phyloP scores from a whole-genome alignment of 1,140 invertebrate genomes.

The Drosophila setifemur region DNA sequence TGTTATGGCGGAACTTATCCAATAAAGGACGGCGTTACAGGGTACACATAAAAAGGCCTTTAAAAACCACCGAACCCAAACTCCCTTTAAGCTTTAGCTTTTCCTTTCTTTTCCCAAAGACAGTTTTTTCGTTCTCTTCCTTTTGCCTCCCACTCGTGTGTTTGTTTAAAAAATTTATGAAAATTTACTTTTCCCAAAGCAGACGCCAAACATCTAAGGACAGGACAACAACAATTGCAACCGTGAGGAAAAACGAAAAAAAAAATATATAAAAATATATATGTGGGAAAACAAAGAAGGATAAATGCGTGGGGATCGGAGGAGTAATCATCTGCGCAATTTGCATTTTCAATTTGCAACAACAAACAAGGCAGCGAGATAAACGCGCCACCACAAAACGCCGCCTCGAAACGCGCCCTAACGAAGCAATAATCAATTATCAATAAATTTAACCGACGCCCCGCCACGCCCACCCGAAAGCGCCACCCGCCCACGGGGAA shows the following conservation, averaged over 20 bases:
- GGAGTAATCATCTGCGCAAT: constrained; percentile 65
- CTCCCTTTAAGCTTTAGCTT: constrained; percentile 9
- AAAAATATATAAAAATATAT: too few species aligned
- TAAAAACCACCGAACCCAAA: constrained; percentile 35
- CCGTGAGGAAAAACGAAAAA: constrained; percentile 6
- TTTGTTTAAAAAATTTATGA: constrained; percentile 81
- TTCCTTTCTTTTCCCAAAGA: constrained; percentile 41
- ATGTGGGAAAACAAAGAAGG: constrained; percentile 7
- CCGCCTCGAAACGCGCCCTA: constrained; percentile 59
- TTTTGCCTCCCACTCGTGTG: constrained; percentile 29
- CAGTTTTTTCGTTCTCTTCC: constrained; percentile 6
- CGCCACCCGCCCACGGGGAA: too few species aligned
- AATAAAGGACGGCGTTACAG: constrained; percentile 1
- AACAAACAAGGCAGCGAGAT: constrained; percentile 58
- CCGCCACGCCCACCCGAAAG: not conserved
- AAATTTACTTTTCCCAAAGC: constrained; percentile 76
- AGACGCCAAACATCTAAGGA: constrained; percentile 61
- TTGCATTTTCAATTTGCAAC: constrained; percentile 80
- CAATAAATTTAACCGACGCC: constrained; percentile 68
- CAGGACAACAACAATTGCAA: constrained; percentile 46
- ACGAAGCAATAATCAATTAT: constrained; percentile 82
- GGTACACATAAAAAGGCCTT: constrained; percentile 61
- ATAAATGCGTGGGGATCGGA: constrained; percentile 22
- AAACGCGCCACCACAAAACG: constrained; percentile 36
- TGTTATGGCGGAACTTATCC: too few species aligned